These are phyloP conservation scores for Temnothorax longispinosus DNA, from an alignment of 1,140 invertebrate genomes.

Conservation along the genomic window DNA sequence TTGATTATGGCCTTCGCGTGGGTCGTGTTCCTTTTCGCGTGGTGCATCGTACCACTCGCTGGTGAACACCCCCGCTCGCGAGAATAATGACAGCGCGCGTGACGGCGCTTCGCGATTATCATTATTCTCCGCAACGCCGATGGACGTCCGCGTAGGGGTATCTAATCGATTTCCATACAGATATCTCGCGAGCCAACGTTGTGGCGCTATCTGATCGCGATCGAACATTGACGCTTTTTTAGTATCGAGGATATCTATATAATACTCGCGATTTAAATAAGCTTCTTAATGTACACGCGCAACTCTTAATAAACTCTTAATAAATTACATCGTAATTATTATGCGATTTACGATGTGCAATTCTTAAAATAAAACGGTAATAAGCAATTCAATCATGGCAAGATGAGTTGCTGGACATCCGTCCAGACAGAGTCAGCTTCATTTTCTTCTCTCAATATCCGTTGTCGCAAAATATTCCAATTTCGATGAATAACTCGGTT, in stretches of 20 bases:
- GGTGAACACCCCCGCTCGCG: not conserved
- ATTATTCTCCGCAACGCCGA: constrained; percentile 37
- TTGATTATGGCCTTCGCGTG: constrained; percentile 73
- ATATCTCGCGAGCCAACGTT: not conserved
- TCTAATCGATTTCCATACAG: constrained; percentile 17
- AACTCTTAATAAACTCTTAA: not conserved
- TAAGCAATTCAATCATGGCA: not conserved
- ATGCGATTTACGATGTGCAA: not conserved
- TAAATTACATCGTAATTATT: not conserved
- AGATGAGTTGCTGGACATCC: not conserved
- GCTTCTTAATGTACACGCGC: not conserved
- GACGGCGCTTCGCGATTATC: constrained; percentile 38
- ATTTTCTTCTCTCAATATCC: constrained; percentile 55
- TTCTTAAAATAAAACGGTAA: constrained; percentile 1
- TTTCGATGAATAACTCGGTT: constrained; percentile 56
- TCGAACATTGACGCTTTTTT: not conserved
- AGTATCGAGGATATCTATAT: not conserved
- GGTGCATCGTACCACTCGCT: constrained; percentile 7
- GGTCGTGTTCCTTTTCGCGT: constrained; percentile 69
- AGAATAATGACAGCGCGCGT: constrained; percentile 54
- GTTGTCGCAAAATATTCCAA: constrained; percentile 53
- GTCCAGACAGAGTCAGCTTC: constrained; percentile 25
- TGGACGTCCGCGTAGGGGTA: not conserved
- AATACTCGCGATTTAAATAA: not conserved
- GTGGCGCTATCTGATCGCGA: not conserved